Base-by-base conservation (phyloP, 2,113 vertebrate genomes). In the Leucoraja erinaceus region DNA sequence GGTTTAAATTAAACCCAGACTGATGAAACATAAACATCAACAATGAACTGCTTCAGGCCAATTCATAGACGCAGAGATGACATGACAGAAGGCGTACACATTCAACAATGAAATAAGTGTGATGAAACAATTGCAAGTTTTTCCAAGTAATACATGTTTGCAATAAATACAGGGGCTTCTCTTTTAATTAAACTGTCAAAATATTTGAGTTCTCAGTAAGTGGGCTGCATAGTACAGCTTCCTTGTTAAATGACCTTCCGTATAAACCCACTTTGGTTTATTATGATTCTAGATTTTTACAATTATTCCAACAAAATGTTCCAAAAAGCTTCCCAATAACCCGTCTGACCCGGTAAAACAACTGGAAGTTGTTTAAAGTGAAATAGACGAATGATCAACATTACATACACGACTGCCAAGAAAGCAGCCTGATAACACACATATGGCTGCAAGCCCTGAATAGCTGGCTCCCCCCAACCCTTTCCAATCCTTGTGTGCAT, bases 371-470 rank as follows among this genome's bases (percentile, higher is more conserved):
- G 33, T 91, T 72, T 91, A 91, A 91, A 91, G 33, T 72, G 33
- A 72, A 72, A 22, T 47, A 74, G 90, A 91, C 54, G 90, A 72
- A 91, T 74, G 72, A 91, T 91, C 90, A 91, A 91, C 90, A 91
- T 91, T 22, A 18, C 10, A 91, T 28, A 68, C 66, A 22, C 38
- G 47, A 47, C 38, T 72, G 68, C 66, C 68, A 91, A 91, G 20
- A 72, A 72, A 72, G 33, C 38, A 91, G 33, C 66, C 20, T 91
- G 90, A 72, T 25, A 68, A 91, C 66, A 91, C 33, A 91, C 90
- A 91, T 70, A 72, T 54, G 90, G 66, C 90, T 54, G 90, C 38
- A 47, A 72, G 31, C 68, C 66, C 90, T 91, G 68, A 91, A 72
- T 54, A 91, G 90, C 33, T 11, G 18, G 33, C 63, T 47, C 31